Evolutionary conservation across 2,888 invertebrate species (phyloP), one percentile per base, ranked within the genome.

Genomic region (Actias luna): DNA sequence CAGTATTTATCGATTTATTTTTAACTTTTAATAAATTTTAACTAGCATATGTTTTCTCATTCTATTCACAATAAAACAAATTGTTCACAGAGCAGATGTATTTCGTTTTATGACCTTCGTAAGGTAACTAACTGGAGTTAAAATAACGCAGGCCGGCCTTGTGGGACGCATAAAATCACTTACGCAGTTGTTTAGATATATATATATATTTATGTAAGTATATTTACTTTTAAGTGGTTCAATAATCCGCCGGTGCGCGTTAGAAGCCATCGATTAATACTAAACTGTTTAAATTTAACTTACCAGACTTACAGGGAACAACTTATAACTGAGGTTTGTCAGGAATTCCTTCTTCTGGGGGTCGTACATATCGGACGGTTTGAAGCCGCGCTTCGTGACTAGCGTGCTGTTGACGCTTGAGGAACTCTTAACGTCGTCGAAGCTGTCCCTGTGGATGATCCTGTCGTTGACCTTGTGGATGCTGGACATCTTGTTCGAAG

Each of bases 311-410:
- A 96, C 94, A 93, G 96, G 96, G 86, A 96, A 96, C 84, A 98
- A 95, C 89, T 96, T 95, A 83, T 95, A 94, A 80, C 97, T 97
- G 83, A 98, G 94, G 80, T 94, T 95, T 60, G 96, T 95, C 72
- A 98, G 94, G 86, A 97, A 96, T 78, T 95, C 95, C 83, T 95
- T 95, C 88, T 97, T 97, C 72, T 93, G 93, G 0, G 97, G 97
- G 88, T 98, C 97, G 80, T 95, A 95, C 85, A 95, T 94, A 87
- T 98, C 97, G 2, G 97, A 97, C 1, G 97, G 97, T 78, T 96
- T 97, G 88, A 96, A 97, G 39, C 97, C 97, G 35, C 97, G 93
- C 69, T 94, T 94, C 61, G 94, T 94, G 78, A 96, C 94, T 66
- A 96, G 93, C 18, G 94, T 93, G 79, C 94, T 94, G 83, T 92